Percentiles rank a stretch among this genome's conserved stretches.
phyloP scores from a whole-genome alignment of 1,140 invertebrate genomes.

The Oedothorax gibbosus region DNA sequence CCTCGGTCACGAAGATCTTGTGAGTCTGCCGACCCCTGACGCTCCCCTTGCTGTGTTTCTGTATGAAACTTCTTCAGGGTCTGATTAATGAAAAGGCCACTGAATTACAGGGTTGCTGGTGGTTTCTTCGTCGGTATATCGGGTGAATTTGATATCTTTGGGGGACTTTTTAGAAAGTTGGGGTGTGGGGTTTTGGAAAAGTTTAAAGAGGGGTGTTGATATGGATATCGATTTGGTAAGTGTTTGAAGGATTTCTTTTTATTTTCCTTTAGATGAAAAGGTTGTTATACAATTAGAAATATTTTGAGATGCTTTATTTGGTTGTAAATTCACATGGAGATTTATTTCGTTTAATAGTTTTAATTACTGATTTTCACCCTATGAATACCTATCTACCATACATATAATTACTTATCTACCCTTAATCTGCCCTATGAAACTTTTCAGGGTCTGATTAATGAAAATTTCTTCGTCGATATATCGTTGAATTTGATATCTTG shows the following conservation, averaged over 20 bases:
- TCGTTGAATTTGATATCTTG: conserved; percentile 10
- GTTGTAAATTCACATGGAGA: no score
- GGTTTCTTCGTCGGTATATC: conserved; percentile 17
- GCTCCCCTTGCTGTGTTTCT: background rate
- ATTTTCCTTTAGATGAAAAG: no score
- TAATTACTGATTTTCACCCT: no score
- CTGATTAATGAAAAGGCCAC: conserved; percentile 28
- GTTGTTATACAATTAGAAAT: no score
- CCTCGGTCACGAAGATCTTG: conserved; percentile 27
- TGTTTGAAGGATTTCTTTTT: background rate
- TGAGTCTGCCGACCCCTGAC: conserved; percentile 7
- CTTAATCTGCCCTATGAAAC: background rate
- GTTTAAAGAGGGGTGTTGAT: background rate
- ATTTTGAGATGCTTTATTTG: no score
- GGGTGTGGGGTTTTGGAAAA: conserved; percentile 3
- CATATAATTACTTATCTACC: no score
- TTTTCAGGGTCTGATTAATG: conserved; percentile 15
- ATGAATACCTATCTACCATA: no score
- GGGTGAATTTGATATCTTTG: conserved; percentile 27
- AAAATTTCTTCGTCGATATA: conserved; percentile 27
- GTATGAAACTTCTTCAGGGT: background rate
- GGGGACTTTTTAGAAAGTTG: conserved; percentile 8
- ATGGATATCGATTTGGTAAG: background rate
- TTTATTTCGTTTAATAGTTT: no score
- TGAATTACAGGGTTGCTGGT: conserved; percentile 10